These are phyloP conservation scores for Danio choprae DNA, from an alignment of 2,797 vertebrate species.

Conservation along the genomic window DNA sequence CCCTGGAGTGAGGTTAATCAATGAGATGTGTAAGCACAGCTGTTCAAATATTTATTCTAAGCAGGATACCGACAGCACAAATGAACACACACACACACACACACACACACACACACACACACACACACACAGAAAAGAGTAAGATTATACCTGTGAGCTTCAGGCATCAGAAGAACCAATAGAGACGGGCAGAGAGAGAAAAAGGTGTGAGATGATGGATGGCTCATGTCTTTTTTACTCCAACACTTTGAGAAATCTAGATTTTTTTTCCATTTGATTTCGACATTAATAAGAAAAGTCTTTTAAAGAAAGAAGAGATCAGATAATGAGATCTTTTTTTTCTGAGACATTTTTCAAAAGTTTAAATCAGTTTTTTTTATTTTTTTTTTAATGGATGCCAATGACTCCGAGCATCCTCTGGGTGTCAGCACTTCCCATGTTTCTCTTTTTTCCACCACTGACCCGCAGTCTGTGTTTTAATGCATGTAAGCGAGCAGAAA, in stretches of 20 bases:
- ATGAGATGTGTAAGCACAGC: constrained; percentile 60
- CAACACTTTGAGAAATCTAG: constrained; percentile 3
- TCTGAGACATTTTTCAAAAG: not conserved
- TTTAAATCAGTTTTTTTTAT: constrained; percentile 8
- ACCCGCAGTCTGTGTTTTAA: constrained; percentile 18
- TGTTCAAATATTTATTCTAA: constrained; percentile 67
- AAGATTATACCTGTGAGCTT: constrained; percentile 60
- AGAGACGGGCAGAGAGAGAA: constrained; percentile 11
- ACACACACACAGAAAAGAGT: constrained; percentile 46
- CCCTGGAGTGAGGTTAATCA: constrained; percentile 63
- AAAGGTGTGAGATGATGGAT: not conserved
- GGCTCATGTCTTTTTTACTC: constrained; percentile 29
- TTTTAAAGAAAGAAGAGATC: constrained; percentile 13
- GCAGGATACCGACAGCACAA: constrained; percentile 57
- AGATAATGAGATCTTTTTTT: not conserved
- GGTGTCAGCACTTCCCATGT: constrained; percentile 82
- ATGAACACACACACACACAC: constrained; percentile 34
- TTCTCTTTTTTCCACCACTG: constrained; percentile 35
- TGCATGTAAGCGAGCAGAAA: constrained; percentile 42
- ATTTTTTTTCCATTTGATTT: constrained; percentile 35
- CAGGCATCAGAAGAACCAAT: constrained; percentile 22
- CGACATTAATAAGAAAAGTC: constrained; percentile 11
- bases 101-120: constrained; percentile 50
- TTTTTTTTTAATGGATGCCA: constrained; percentile 67
- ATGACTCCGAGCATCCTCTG: constrained; percentile 81